Conservation (phyloP, 2,888 invertebrate genomes). For the Xestobium rufovillosum region DNA sequence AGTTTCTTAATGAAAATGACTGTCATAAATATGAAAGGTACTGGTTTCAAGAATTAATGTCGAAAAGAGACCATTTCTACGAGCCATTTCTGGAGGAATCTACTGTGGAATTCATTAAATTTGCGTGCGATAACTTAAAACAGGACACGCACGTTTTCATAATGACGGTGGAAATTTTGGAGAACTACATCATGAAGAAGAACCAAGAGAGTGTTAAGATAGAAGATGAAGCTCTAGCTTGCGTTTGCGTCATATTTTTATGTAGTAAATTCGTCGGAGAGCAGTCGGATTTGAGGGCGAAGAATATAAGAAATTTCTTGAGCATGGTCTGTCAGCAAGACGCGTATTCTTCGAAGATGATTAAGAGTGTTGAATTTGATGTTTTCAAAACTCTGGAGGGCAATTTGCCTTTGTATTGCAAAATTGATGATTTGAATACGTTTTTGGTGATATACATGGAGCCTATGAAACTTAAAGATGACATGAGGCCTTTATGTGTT, state of each 20-base stretch:
- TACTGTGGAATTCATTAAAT: constrained; percentile 29
- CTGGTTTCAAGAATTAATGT: constrained; percentile 27
- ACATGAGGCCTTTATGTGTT: constrained; percentile 29
- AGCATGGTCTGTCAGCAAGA: constrained; percentile 24
- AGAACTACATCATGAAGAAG: constrained; percentile 30
- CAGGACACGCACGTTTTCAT: constrained; percentile 35
- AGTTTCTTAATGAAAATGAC: constrained; percentile 5
- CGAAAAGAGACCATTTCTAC: constrained; percentile 23
- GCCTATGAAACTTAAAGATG: constrained; percentile 28
- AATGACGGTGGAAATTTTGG: constrained; percentile 31
- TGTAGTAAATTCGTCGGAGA: constrained; percentile 33
- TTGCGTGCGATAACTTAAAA: constrained; percentile 30
- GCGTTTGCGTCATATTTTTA: constrained; percentile 30
- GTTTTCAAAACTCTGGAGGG: constrained; percentile 29
- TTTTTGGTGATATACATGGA: constrained; percentile 31
- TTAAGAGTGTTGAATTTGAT: constrained; percentile 29
- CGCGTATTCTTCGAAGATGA: constrained; percentile 21
- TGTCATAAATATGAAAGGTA: constrained; percentile 9
- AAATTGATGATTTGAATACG: constrained; percentile 34
- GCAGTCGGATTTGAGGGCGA: constrained; percentile 28
- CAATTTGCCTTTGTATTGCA: constrained; percentile 30
- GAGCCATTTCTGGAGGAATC: constrained; percentile 31
- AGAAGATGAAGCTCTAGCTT: constrained; percentile 27
- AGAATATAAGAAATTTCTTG: constrained; percentile 26
- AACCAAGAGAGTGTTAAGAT: constrained; percentile 23